Evolutionary conservation across 1,140 invertebrate genomes (phyloP).

Genomic region (Heliconius hewitsoni): DNA sequence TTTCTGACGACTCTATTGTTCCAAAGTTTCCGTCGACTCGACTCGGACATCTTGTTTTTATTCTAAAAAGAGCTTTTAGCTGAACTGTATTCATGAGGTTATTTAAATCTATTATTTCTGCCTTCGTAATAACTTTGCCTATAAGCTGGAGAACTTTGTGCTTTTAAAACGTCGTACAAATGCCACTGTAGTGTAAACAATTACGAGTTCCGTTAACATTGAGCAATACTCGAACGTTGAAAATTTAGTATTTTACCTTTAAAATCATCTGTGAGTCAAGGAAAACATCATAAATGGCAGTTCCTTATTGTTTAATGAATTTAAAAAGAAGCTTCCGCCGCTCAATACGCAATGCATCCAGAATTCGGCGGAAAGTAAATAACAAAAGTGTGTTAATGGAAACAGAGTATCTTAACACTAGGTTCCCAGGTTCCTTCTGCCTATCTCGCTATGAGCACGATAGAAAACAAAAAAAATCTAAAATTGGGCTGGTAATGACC

Average conservation of each 20-base stretch:
- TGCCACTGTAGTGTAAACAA: conserved; percentile 11
- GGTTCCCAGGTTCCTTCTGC: no score
- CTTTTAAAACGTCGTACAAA: conserved; percentile 5
- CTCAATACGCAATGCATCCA: no score
- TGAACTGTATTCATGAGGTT: conserved; percentile 27
- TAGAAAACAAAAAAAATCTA: no score
- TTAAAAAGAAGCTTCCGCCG: no score
- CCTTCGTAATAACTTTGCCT: conserved; percentile 13
- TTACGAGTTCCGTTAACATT: neutral
- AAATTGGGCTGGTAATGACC: no score
- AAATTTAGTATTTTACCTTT: neutral
- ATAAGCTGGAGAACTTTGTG: conserved; percentile 1
- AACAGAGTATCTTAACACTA: no score
- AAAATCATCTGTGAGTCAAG: neutral
- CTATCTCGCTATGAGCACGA: no score
- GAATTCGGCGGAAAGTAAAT: no score
- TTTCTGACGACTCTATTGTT: conserved; percentile 42
- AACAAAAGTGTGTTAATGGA: no score
- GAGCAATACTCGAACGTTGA: neutral
- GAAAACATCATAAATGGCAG: no score
- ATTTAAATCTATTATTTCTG: conserved; percentile 30
- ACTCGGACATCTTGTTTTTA: conserved; percentile 44
- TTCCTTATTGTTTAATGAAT: no score
- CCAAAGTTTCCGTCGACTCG: conserved; percentile 32
- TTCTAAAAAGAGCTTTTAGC: conserved; percentile 36